Conservation (phyloP, 2,888 invertebrate genomes). For the Corythucha ciliata region DNA sequence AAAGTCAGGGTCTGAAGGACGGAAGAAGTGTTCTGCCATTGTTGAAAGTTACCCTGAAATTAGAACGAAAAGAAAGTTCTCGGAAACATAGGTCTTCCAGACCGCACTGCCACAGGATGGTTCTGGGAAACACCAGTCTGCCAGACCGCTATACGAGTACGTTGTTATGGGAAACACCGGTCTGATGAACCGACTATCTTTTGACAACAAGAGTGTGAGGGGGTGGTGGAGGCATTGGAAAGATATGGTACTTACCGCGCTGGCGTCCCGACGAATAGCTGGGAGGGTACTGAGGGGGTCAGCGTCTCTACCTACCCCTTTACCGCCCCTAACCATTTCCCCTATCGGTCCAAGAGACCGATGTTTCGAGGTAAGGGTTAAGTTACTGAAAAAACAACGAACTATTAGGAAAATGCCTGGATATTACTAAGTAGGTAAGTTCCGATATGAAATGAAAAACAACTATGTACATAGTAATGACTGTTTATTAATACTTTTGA, state of each 20-base stretch:
- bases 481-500: too few relatives aligned
- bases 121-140: not conserved
- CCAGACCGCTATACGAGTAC: too few relatives aligned
- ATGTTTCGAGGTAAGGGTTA: not conserved
- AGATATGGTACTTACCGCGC: too few relatives aligned
- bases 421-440: too few relatives aligned
- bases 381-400: too few relatives aligned
- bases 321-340: not conserved
- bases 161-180: too few relatives aligned
- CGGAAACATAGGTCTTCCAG: not conserved
- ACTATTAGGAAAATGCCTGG: too few relatives aligned
- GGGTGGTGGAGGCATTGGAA: too few relatives aligned
- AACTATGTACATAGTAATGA: too few relatives aligned
- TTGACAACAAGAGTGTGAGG: not conserved
- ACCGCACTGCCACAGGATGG: too few relatives aligned
- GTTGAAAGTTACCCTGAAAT: not conserved
- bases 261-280: not conserved
- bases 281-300: not conserved
- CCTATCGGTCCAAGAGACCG: not conserved
- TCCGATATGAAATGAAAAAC: too few relatives aligned
- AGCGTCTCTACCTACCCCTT: too few relatives aligned
- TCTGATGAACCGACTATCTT: not conserved
- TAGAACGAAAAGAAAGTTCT: not conserved
- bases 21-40: not conserved
- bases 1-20: constrained; percentile 1